These are phyloP conservation scores for Micromys minutus DNA, from an alignment of 2,113 vertebrate genomes.

Conservation along the genomic window DNA sequence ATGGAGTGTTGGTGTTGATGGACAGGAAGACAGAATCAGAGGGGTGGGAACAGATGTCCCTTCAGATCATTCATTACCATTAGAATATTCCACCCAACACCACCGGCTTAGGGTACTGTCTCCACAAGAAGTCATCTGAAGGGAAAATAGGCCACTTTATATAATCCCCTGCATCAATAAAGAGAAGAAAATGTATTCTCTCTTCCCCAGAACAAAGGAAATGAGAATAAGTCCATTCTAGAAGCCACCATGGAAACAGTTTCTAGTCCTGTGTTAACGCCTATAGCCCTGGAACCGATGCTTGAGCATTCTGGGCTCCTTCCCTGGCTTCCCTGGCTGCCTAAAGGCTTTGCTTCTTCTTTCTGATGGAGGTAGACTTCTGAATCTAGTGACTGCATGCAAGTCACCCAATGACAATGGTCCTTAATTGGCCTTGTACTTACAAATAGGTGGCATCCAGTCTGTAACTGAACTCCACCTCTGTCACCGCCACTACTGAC, in stretches of 20 bases:
- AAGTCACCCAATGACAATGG: too few relatives aligned
- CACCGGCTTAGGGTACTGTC: not conserved
- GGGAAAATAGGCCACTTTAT: not conserved
- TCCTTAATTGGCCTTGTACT: not conserved
- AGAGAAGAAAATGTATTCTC: not conserved
- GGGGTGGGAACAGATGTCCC: rapidly evolving
- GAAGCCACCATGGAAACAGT: not conserved
- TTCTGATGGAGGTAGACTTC: not conserved
- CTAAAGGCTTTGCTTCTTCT: not conserved
- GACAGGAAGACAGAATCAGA: not conserved
- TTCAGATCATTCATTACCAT: not conserved
- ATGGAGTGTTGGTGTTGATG: not conserved
- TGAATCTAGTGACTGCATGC: not conserved
- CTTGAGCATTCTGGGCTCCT: not conserved
- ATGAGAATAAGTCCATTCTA: not conserved
- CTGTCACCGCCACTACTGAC: rapidly evolving
- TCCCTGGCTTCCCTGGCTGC: too few relatives aligned
- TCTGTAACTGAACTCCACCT: not conserved
- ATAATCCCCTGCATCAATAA: not conserved
- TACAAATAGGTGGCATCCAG: not conserved
- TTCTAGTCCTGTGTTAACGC: not conserved
- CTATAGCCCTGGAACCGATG: rapidly evolving
- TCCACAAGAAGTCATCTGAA: not conserved
- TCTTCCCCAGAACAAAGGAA: not conserved
- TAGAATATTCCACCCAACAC: not conserved